Conservation (phyloP, 2,113 vertebrate genomes). For the Mustelus asterias region DNA sequence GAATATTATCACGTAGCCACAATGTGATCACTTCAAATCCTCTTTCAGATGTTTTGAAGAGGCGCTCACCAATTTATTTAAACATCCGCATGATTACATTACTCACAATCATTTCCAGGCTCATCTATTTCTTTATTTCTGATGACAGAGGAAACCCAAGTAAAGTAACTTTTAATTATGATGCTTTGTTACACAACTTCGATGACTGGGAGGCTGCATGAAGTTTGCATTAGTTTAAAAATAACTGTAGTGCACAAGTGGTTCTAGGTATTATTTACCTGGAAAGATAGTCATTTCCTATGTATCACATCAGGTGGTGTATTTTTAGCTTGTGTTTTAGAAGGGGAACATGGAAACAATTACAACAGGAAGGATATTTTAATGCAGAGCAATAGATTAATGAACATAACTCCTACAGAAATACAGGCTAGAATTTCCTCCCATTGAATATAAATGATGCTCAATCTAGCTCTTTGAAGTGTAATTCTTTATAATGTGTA, state of each 20-base stretch:
- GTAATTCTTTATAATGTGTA: background rate
- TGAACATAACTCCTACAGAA: background rate
- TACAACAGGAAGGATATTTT: background rate
- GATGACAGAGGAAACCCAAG: background rate
- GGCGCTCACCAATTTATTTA: background rate
- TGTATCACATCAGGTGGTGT: background rate
- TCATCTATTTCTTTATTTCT: background rate
- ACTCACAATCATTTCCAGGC: background rate
- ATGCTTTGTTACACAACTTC: too few species aligned
- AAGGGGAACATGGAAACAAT: background rate
- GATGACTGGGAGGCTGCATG: background rate
- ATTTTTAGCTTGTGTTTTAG: background rate
- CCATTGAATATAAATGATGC: background rate
- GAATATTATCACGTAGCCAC: background rate
- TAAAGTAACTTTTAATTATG: background rate
- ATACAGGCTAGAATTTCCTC: background rate
- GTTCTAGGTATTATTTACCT: background rate
- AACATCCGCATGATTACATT: background rate
- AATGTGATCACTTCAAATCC: background rate
- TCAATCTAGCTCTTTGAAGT: background rate
- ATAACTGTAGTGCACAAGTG: background rate
- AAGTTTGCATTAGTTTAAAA: background rate
- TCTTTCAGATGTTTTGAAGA: background rate
- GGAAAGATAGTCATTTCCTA: background rate
- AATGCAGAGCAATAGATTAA: background rate